Evolutionary conservation across 1,140 invertebrate species (phyloP).

Genomic region (Drosophila busckii): DNA sequence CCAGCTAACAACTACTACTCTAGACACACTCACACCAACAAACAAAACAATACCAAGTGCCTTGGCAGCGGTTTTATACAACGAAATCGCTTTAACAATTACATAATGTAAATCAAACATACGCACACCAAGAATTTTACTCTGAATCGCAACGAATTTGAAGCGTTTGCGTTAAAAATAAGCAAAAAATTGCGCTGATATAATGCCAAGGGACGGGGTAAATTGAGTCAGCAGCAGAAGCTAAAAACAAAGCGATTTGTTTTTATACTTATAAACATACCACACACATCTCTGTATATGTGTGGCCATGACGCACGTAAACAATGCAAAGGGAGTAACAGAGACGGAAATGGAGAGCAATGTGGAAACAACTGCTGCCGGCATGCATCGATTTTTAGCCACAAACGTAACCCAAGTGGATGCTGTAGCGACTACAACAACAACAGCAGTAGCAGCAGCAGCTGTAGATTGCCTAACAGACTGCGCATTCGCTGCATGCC

Average conservation of each 20-base stretch:
- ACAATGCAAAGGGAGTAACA: constrained; percentile 38
- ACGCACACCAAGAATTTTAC: no score
- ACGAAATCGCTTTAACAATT: constrained; percentile 53
- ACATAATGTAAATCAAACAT: constrained; percentile 46
- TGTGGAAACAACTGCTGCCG: constrained; percentile 49
- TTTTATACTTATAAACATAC: no score
- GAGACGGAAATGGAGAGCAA: constrained; percentile 10
- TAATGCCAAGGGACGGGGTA: constrained; percentile 35
- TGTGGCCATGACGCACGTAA: constrained; percentile 65
- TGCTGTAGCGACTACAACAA: constrained; percentile 14
- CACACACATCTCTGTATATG: no score
- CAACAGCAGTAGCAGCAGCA: no score
- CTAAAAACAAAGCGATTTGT: constrained; percentile 14
- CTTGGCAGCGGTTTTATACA: constrained; percentile 45
- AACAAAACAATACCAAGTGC: constrained; percentile 43
- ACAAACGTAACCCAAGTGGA: constrained; percentile 13
- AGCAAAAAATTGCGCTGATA: constrained; percentile 6
- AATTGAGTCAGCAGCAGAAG: constrained; percentile 21
- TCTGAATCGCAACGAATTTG: constrained; percentile 23
- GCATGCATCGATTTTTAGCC: constrained; percentile 65
- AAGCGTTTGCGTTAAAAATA: constrained; percentile 15
- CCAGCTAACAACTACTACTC: constrained; percentile 5
- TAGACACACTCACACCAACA: constrained; percentile 7
- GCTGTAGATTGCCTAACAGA: constrained; percentile 47
- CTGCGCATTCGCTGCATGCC: constrained; percentile 53